Base-by-base conservation (phyloP, 2,797 vertebrate genomes). In the Enoplosus armatus region DNA sequence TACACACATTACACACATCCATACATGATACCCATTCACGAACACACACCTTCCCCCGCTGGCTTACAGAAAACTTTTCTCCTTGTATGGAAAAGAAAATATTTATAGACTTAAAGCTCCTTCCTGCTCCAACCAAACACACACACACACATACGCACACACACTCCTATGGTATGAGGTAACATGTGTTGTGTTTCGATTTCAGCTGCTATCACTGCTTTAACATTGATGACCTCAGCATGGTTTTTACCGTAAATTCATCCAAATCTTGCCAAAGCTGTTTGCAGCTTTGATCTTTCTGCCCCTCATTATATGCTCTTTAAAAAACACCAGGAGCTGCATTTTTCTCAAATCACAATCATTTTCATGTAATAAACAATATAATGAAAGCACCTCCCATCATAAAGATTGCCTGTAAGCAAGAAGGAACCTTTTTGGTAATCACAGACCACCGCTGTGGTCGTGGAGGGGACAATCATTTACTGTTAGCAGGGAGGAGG, bases 31-130 rank as follows among this genome's bases (percentile, higher is more conserved):
- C 20, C 37, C 76, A 68, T 75, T 48, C 27, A 84, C 7, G 3
- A 73, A 78, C 76, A 64, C 50, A 66, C 62, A 75, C 69, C 45
- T 81, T 80, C 58, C 50, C 22, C 53, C 72, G 59, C 53, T 82
- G 51, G 63, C 73, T 55, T 63, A 60, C 70, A 80, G 47, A 69
- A 86, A 85, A 53, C 26, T 15, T 85, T 87, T 90, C 58, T 83
- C 87, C 90, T 90, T 91, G 39, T 91, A 90, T 79, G 89, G 89
- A 4, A 83, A 90, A 85, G 82, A 77, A 89, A 85, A 85, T 78
- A 85, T 87, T 85, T 89, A 80, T 72, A 80, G 85, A 75, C 79
- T n/a, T 85, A 66, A 71, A 83, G 53, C 68, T 77, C 65, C 43
- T 56, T 84, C 55, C 59, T 74, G 65, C 61, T 77, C 60, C 51